These are phyloP conservation scores for Smittia aterrima DNA, from an alignment of 2,888 invertebrate species.

Conservation along the genomic window DNA sequence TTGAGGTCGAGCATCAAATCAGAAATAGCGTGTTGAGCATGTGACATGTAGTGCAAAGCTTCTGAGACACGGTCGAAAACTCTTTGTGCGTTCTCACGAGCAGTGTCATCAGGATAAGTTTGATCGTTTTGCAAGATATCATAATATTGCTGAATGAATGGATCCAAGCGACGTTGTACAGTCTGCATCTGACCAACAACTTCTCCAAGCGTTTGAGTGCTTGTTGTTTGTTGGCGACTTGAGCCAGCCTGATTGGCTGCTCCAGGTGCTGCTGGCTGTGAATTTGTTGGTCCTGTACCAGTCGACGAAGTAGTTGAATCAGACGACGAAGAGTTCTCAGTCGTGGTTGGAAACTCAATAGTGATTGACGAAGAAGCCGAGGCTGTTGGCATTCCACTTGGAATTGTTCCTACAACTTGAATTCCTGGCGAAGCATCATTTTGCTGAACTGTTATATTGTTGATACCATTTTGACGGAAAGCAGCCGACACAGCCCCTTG, in stretches of 20 bases:
- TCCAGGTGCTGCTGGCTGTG: slow-evolving; percentile 10
- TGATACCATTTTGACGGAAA: slow-evolving; percentile 50
- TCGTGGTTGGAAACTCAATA: slow-evolving; percentile 21
- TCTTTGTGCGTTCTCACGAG: slow-evolving; percentile 61
- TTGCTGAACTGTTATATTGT: slow-evolving; percentile 50
- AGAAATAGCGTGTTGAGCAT: slow-evolving; percentile 85
- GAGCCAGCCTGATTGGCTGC: not conserved
- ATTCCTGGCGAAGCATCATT: not conserved
- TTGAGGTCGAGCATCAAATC: slow-evolving; percentile 76
- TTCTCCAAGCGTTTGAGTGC: slow-evolving; percentile 50
- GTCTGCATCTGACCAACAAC: slow-evolving; percentile 51
- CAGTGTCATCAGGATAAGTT: slow-evolving; percentile 54
- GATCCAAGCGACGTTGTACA: slow-evolving; percentile 58
- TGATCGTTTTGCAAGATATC: slow-evolving; percentile 63
- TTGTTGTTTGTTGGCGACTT: slow-evolving; percentile 49
- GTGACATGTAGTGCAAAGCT: slow-evolving; percentile 79
- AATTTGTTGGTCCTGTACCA: slow-evolving; percentile 50
- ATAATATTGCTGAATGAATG: slow-evolving; percentile 65
- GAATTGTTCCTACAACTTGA: slow-evolving; percentile 45
- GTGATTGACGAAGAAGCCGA: slow-evolving; percentile 31
- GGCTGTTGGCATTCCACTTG: not conserved
- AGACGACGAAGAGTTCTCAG: not conserved
- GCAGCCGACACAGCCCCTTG: slow-evolving; percentile 54
- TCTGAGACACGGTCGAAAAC: slow-evolving; percentile 73
- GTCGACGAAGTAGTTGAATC: slow-evolving; percentile 48